Evolutionary conservation across 1,140 invertebrate genomes (phyloP).

Genomic region (Hylyphantes graminicola): DNA sequence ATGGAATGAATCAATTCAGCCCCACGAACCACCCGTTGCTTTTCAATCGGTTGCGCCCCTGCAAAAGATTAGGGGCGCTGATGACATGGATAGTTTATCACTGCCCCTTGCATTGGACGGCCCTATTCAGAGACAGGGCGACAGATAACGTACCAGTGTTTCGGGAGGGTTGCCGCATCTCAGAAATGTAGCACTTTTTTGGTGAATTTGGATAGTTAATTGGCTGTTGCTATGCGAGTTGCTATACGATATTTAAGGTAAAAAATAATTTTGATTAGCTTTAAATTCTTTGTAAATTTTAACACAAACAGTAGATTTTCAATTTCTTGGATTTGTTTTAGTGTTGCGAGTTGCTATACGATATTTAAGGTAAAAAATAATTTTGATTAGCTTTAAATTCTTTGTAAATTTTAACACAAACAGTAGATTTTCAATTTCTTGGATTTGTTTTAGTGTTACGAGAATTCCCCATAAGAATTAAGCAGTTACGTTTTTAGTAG

Average conservation of each 20-base stretch:
- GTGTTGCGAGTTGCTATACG: not conserved
- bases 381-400: too few species aligned
- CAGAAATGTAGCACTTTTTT: too few species aligned
- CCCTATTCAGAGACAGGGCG: slow-evolving; percentile 33
- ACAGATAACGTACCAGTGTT: slow-evolving; percentile 28
- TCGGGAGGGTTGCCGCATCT: not conserved
- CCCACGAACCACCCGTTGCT: slow-evolving; percentile 50
- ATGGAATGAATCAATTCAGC: not conserved
- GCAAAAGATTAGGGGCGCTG: slow-evolving; percentile 34
- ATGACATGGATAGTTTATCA: slow-evolving; percentile 54
- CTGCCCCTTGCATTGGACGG: slow-evolving; percentile 29
- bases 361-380: not conserved
- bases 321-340: too few species aligned
- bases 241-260: not conserved
- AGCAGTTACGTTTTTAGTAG: too few species aligned
- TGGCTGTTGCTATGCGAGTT: not conserved
- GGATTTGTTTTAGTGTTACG: too few species aligned
- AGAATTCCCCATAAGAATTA: too few species aligned
- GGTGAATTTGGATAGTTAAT: too few species aligned
- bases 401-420: too few species aligned
- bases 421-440: too few species aligned
- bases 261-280: not conserved
- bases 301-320: too few species aligned
- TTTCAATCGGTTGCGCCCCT: slow-evolving; percentile 44
- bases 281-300: too few species aligned